Evolutionary conservation across 2,113 vertebrate species (phyloP).

Genomic region (Brevimyrus niger): DNA sequence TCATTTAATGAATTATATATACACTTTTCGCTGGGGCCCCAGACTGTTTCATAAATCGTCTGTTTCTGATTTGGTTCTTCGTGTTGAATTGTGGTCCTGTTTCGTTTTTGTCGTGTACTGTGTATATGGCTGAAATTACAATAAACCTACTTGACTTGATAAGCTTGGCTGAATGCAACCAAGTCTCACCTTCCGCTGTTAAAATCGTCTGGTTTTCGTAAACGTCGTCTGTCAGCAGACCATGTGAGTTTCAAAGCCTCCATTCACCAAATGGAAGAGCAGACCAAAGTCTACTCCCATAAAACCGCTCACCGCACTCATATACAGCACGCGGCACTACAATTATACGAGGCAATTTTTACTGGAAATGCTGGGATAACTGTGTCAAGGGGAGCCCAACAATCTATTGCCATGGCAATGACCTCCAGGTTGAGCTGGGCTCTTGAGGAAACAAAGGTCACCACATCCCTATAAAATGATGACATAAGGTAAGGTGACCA

Average conservation of each 20-base stretch:
- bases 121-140: not conserved
- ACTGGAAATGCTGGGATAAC: not conserved
- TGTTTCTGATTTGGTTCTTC: not conserved
- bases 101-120: no score
- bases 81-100: not conserved
- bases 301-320: not conserved
- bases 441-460: not conserved
- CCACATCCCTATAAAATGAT: not conserved
- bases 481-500: not conserved
- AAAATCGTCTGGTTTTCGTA: not conserved
- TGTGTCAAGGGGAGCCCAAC: not conserved
- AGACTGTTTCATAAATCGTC: not conserved
- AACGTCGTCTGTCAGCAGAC: not conserved
- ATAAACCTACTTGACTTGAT: not conserved
- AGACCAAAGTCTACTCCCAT: constrained; percentile 2
- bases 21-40: not conserved
- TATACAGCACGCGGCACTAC: not conserved
- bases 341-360: not conserved
- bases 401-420: not conserved
- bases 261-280: not conserved
- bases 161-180: not conserved
- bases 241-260: not conserved
- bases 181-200: not conserved
- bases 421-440: not conserved
- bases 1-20: not conserved